Conservation (phyloP, 2,888 invertebrate species). For the Plutella xylostella region DNA sequence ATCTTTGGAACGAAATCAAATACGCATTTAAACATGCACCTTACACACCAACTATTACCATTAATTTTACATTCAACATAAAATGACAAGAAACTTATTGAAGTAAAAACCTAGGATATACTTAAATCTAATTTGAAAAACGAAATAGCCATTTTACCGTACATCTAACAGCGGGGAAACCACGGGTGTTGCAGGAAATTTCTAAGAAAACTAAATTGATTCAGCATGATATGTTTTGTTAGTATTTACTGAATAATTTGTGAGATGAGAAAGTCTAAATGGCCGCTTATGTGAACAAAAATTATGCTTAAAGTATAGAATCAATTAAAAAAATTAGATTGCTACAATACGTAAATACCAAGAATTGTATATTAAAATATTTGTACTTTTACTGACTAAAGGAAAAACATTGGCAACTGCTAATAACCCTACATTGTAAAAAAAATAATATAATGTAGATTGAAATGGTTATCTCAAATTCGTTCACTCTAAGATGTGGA, state of each 20-base stretch:
- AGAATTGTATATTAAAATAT: conserved; percentile 77
- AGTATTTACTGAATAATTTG: conserved; percentile 60
- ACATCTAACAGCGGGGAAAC: conserved; percentile 38
- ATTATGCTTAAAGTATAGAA: conserved; percentile 68
- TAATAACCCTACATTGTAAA: conserved; percentile 69
- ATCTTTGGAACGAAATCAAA: conserved; percentile 68
- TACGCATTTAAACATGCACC: conserved; percentile 63
- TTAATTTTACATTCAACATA: conserved; percentile 53
- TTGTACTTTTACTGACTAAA: conserved; percentile 88
- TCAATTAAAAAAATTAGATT: conserved; percentile 61
- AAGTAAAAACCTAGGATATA: conserved; percentile 43
- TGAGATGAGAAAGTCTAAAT: conserved; percentile 52
- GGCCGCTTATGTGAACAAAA: conserved; percentile 54
- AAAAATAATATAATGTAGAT: conserved; percentile 69
- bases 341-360: conserved; percentile 71
- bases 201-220: conserved; percentile 46
- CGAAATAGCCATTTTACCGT: conserved; percentile 53
- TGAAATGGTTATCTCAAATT: conserved; percentile 69
- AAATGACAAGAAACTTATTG: conserved; percentile 56
- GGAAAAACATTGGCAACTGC: conserved; percentile 72
- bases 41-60: conserved; percentile 52
- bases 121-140: conserved; percentile 63
- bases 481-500: conserved; percentile 70
- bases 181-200: conserved; percentile 45
- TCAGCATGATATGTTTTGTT: conserved; percentile 63